A percentile compares a stretch with the other conserved stretches of the same genome.
Evolutionary conservation across 2,888 invertebrate species (phyloP).

Genomic region (Fragum sueziense): DNA sequence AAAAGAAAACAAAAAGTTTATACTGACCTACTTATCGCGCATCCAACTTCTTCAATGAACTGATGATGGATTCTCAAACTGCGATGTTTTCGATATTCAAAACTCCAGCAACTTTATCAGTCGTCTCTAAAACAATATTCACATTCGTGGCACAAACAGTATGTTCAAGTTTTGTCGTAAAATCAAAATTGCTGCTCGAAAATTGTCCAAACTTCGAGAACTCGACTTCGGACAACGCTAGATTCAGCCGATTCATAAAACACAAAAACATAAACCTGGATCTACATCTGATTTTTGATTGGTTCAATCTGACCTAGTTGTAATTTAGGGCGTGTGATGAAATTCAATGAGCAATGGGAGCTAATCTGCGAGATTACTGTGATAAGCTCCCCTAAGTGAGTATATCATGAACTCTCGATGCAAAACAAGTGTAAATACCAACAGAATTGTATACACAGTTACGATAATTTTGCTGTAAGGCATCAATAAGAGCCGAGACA

Average conservation of each 20-base stretch:
- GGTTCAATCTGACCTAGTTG: constrained; percentile 26
- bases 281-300: constrained; percentile 10
- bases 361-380: too few relatives aligned
- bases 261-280: neutral
- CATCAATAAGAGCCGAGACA: too few relatives aligned
- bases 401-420: too few relatives aligned
- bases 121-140: neutral
- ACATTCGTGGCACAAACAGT: neutral
- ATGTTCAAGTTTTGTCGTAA: too few relatives aligned
- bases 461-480: too few relatives aligned
- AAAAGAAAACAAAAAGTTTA: too few relatives aligned
- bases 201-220: constrained; percentile 58
- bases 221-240: constrained; percentile 59
- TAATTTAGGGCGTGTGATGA: neutral
- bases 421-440: too few relatives aligned
- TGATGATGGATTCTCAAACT: neutral
- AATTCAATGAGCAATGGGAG: neutral
- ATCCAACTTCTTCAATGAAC: neutral
- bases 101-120: neutral
- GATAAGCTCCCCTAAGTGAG: too few relatives aligned
- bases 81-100: neutral
- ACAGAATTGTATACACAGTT: too few relatives aligned
- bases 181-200: constrained; percentile 1
- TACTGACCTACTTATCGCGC: constrained; percentile 22
- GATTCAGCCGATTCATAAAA: constrained; percentile 25